Base-by-base conservation (phyloP, 2,113 vertebrate species). In the Trematocara unimaculatum region DNA sequence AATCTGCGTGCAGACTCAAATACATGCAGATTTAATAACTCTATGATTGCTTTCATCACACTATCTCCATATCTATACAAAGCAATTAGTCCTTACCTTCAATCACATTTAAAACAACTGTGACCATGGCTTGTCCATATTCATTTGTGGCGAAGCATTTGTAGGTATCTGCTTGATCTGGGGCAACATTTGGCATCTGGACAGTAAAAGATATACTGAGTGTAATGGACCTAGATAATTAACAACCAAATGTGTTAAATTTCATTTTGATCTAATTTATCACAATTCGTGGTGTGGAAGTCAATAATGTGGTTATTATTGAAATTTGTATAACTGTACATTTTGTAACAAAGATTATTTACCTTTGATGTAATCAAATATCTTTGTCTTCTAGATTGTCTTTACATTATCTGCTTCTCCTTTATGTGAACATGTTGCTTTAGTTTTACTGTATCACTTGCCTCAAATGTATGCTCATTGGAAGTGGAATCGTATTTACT, bases 401-500 rank as follows among this genome's bases (percentile, higher is more conserved):
- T 87, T 56, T 82, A 31, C 2, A 1, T 29, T 72, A 45, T 72
- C 67, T 72, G 1, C 0, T 29, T 26, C 33, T 51, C 12, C 45
- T 49, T 85, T 86, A 70, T 18, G 82, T 89, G 42, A 31, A 26
- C 23, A 78, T 84, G 26, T 53, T 84, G 14, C 51, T 77, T 18
- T 53, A 58, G 11, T 55, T 51, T 87, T 77, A 47, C 58, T 72
- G 84, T 11, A 87, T 87, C 33, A 86, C 94, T 94, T 92, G 88
- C 97, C 97, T 98, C 96, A 82, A 98, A 95, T 72, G 95, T 81
- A 3, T 97, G 95, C 84, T 98, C 97, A 85, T 92, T 94, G 77
- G 95, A 87, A 33, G 20, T 78, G 0, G 88, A 83, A 49, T 94
- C 85, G 0, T 95, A 97, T 86, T 93, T 97, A 8, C 82, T 87